Base-by-base conservation (phyloP, 1,140 invertebrate species). In the Saccostrea echinata region DNA sequence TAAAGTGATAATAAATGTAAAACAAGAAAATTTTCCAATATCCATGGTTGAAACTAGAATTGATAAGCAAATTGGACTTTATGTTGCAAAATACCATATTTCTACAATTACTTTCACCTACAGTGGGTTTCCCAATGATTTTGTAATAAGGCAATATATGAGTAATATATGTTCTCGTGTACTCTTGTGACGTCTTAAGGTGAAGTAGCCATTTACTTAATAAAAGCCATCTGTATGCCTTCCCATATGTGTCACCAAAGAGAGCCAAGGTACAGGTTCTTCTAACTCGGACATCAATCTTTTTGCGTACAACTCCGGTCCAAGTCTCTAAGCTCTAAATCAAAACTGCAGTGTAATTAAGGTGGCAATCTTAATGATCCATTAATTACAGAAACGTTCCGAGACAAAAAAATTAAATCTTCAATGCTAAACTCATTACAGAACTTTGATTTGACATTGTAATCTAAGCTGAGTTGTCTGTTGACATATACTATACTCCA, bases 191-290 rank as follows among this genome's bases (percentile, higher is more conserved):
- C 30, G 13, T 27, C 27, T 16, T 76, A 33, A 76, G 68, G 68
- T 76, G 68, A 76, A 76, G 68, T 76, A 76, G 55, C n/a, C 55
- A 61, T 61, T 61, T 21, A 18, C 11, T 27, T 76, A n/a, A 24
- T 64, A 8, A 76, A 30, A 33, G 16, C 21, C 68, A 76, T 76
- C 68, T 76, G 68, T 76, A 24, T 64, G 27, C 27, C 68, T 76
- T 76, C 68, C 16, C 68, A 76, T 33, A 76, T 76, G 27, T 76
- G 68, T 76, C 68, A 76, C 27, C 68, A 30, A 76, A 18, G 27
- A 76, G 27, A 30, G 4, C 18, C 3, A 61, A 4, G 18, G 18
- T n/a, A 61, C 4, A 61, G 55, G 18, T 21, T 8, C 8, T 16
- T 61, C 4, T 21, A 61, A 57, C 3, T 57, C 1, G 55, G 16